phyloP scores from a whole-genome alignment of 1,140 invertebrate species.

The Pygmarrhopalites habei region DNA sequence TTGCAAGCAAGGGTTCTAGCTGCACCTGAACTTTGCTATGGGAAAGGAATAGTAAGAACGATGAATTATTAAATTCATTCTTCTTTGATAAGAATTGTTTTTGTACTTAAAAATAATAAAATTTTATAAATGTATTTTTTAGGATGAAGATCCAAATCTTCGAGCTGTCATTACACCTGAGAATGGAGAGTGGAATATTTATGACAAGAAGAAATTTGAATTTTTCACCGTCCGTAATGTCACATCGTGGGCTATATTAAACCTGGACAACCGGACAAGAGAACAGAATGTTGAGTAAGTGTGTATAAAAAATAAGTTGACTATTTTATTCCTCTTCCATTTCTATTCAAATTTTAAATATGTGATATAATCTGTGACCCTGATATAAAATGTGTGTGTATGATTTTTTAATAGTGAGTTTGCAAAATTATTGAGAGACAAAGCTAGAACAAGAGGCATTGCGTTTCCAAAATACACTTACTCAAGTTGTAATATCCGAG shows the following conservation, averaged over 20 bases:
- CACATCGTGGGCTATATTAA: constrained; percentile 20
- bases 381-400: too few species aligned
- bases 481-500: background rate
- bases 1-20: constrained; percentile 18
- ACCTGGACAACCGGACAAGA: too few species aligned
- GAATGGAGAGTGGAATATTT: constrained; percentile 26
- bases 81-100: too few species aligned
- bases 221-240: background rate
- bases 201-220: constrained; percentile 13
- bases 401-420: too few species aligned
- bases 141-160: background rate
- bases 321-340: too few species aligned
- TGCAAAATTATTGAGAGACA: background rate
- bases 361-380: too few species aligned
- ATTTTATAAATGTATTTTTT: too few species aligned
- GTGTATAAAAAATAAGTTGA: too few species aligned
- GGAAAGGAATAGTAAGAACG: background rate
- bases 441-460: background rate
- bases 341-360: too few species aligned
- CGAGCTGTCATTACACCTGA: constrained; percentile 16
- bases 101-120: too few species aligned
- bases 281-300: too few species aligned
- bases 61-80: too few species aligned
- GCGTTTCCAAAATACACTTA: background rate
- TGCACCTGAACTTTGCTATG: constrained; percentile 23